Evolutionary conservation across 2,797 vertebrate species (phyloP).

Genomic region (Sebastes alutus): DNA sequence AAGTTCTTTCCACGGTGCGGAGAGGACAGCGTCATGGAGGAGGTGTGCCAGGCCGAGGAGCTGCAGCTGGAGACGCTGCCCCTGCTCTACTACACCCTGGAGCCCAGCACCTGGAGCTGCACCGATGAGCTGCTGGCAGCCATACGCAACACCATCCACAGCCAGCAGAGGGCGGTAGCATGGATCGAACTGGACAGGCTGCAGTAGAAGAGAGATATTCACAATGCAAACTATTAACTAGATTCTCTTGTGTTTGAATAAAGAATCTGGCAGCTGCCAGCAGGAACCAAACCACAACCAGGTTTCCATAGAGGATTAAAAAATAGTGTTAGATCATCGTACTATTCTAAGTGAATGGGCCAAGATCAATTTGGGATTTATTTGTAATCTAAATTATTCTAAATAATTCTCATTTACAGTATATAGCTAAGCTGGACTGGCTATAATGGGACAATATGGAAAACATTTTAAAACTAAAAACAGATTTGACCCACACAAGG

Average conservation of each 20-base stretch:
- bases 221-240: background rate
- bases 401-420: background rate
- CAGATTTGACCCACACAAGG: background rate
- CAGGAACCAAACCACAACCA: background rate
- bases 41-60: slow-evolving; percentile 79
- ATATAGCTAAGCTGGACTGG: slow-evolving; percentile 23
- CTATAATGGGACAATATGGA: background rate
- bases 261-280: background rate
- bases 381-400: background rate
- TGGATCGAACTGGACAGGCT: slow-evolving; percentile 82
- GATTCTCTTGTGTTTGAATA: background rate
- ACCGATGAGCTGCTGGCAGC: slow-evolving; percentile 79
- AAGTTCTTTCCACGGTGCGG: slow-evolving; percentile 78
- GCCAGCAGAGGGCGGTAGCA: slow-evolving; percentile 79
- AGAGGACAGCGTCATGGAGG: slow-evolving; percentile 78
- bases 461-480: background rate
- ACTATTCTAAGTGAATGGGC: background rate
- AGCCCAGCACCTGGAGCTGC: slow-evolving; percentile 80
- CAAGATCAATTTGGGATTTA: background rate
- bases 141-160: slow-evolving; percentile 70
- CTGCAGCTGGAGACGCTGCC: slow-evolving; percentile 83
- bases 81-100: slow-evolving; percentile 75
- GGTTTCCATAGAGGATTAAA: background rate
- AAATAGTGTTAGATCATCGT: background rate
- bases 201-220: slow-evolving; percentile 42